These are phyloP conservation scores for Aleiodes sp. DNA, from an alignment of 1,140 invertebrate species.

Conservation along the genomic window DNA sequence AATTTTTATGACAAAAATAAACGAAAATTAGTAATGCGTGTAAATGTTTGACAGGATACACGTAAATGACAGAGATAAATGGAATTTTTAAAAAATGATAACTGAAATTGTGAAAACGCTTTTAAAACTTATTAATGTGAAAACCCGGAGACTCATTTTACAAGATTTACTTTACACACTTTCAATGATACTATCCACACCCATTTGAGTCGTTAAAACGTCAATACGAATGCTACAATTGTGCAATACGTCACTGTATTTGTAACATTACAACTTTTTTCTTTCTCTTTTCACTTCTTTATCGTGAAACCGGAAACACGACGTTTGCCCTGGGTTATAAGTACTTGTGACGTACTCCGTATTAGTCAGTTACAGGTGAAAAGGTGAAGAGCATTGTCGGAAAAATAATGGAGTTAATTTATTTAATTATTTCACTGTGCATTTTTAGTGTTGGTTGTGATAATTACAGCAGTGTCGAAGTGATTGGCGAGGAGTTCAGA, in stretches of 20 bases:
- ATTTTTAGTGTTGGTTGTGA: slow-evolving; percentile 4
- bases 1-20: too few relatives aligned
- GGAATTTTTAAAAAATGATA: slow-evolving; percentile 13
- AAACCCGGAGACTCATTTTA: background rate
- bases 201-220: slow-evolving; percentile 8
- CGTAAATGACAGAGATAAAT: slow-evolving; percentile 4
- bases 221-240: slow-evolving; percentile 31
- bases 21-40: background rate
- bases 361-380: slow-evolving; percentile 17
- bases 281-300: slow-evolving; percentile 8
- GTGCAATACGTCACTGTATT: slow-evolving; percentile 23
- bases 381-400: background rate
- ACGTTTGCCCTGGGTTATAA: slow-evolving; percentile 24
- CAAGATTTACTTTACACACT: slow-evolving; percentile 10
- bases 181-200: slow-evolving; percentile 10
- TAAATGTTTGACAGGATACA: slow-evolving; percentile 47
- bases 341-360: background rate
- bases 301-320: slow-evolving; percentile 30
- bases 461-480: background rate
- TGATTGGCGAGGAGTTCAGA: background rate
- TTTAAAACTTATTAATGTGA: background rate
- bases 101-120: too few relatives aligned
- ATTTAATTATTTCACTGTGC: slow-evolving; percentile 1
- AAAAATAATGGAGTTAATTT: slow-evolving; percentile 16
- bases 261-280: too few relatives aligned